phyloP scores from a whole-genome alignment of 2,797 vertebrate genomes.

The Xerus rutilus region DNA sequence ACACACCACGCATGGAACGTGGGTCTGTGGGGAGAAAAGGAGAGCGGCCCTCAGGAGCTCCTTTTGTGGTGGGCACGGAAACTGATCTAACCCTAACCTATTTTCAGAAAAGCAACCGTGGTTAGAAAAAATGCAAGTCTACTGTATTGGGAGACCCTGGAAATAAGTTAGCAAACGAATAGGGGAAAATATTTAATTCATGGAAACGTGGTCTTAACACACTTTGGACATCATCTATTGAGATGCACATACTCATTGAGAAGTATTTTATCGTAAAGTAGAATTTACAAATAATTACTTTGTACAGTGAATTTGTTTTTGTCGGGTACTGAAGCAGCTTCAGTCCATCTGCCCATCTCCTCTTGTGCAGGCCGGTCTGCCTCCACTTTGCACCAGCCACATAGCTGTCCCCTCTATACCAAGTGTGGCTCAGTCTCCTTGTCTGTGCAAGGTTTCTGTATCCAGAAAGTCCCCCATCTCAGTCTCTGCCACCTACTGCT shows the following conservation, averaged over 20 bases:
- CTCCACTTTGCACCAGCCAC: background rate
- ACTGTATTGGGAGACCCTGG: background rate
- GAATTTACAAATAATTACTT: too few species aligned
- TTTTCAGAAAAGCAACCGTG: background rate
- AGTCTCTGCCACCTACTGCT: background rate
- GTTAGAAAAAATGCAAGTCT: background rate
- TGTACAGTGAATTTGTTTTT: fast-evolving
- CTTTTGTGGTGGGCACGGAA: fast-evolving
- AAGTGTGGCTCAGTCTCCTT: background rate
- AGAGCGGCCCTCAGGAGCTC: background rate
- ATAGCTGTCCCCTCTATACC: fast-evolving
- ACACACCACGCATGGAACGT: background rate
- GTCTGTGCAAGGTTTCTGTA: fast-evolving
- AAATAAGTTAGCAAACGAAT: background rate
- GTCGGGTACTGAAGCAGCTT: background rate
- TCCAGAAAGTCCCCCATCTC: background rate
- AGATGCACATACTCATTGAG: background rate
- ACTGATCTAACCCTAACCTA: fast-evolving
- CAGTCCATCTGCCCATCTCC: background rate
- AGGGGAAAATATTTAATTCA: background rate
- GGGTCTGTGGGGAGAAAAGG: too few species aligned
- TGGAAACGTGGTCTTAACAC: background rate
- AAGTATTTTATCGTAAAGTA: background rate
- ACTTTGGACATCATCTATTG: background rate
- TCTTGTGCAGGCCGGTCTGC: background rate